Evolutionary conservation across 2,888 invertebrate genomes (phyloP), one percentile per base, ranked within the genome.

Genomic region (Alentia gelatinosa): DNA sequence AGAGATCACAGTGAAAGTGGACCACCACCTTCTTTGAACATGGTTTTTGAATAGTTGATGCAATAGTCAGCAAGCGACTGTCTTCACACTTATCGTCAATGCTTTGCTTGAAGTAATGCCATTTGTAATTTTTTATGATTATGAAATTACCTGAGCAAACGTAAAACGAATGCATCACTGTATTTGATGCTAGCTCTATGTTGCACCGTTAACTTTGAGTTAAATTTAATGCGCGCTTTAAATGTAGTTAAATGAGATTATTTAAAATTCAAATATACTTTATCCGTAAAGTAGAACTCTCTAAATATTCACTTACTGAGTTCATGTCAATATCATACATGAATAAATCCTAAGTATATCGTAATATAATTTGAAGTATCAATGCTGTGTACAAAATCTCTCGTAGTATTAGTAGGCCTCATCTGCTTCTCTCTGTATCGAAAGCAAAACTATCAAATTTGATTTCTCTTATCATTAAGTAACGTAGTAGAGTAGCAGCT

Each of bases 61-160:
- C 79, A 79, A 79, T 79, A 35, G 26, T 74, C 12, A 39, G 39
- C 39, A 79, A 79, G 35, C 39, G 23, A 35, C 23, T 35, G 79
- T 79, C 79, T 37, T 37, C 79, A 37, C 86, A 83, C 83, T 83
- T 39, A 23, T 35, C 39, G 47, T 86, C 86, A 47, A 15, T 47
- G 86, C 86, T 47, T 42, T 42, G 86, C 86, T 86, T 86, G 30
- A 50, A 47, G 86, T 86, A 86, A 86, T 86, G 86, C 47, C 42
- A 23, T 37, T 79, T 68, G 19, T 56, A n/a, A 30, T 68, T 68
- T 26, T 30, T 68, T 68, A n/a, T n/a, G n/a, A n/a, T 68, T 1
- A 68, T 68, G 68, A 68, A 68, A 68, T 26, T 4, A 68, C 68
- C 23, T 12, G 12, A 68, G 68, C 68, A 26, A 30, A 26, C 68